Base-by-base conservation (phyloP, 2,113 vertebrate species). In the Hemichromis elongatus region DNA sequence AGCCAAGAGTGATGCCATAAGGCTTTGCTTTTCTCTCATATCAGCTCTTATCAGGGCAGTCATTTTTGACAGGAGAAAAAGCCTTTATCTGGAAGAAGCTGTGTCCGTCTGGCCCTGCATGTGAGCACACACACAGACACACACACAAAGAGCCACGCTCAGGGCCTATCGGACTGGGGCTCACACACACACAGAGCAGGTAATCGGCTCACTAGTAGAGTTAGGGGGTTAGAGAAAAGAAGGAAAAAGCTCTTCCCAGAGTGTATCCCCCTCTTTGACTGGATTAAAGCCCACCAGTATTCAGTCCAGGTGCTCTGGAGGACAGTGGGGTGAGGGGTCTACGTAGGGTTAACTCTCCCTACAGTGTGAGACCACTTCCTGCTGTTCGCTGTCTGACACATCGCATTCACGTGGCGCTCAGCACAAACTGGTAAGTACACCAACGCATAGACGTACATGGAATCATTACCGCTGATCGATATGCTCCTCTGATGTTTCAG, bases 151-250 rank as follows among this genome's bases (percentile, higher is more conserved):
- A 70, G 56, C 70, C 68, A 47, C 33, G 47, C 81, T 84, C 24
- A 30, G 50, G 57, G 66, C 83, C 73, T 79, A 37, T 55, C 2
- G 14, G 61, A 54, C 84, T 30, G 19, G 42, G 28, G 83, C 86
- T 82, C 81, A 80, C 90, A 87, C 92, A 90, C 91, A 90, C 84
- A 92, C 91, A 82, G 77, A 94, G 92, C 93, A 96, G 92, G 95
- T 96, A 96, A 95, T 95, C 94, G 83, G 92, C 93, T 95, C 93
- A 93, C 92, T 77, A 77, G 84, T 21, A 68, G 82, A 88, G 89
- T 87, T 90, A 86, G 50, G 78, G 83, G 81, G 87, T 81, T 89
- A 79, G 61, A 88, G 87, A 89, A 86, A 90, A 87, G 87, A 86
- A 86, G 84, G 53, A 88, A 90, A 91, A 87, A 79, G 85, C 89